These are phyloP conservation scores for Ictidomys tridecemlineatus DNA, from an alignment of 2,113 vertebrate species.

Conservation along the genomic window DNA sequence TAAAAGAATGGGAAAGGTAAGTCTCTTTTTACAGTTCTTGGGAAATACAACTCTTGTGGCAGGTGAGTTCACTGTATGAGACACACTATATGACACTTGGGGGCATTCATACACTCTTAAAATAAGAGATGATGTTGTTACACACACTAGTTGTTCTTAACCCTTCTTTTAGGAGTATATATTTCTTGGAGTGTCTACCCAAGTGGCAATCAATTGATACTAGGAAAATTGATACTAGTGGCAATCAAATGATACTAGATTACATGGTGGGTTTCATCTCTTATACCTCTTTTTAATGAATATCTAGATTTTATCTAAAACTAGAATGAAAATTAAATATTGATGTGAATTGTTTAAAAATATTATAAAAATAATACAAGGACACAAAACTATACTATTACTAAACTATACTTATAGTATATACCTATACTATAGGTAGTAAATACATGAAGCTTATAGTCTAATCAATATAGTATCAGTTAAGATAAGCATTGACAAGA, in stretches of 20 bases:
- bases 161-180: not conserved
- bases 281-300: not conserved
- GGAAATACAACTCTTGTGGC: not conserved
- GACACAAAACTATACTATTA: not conserved
- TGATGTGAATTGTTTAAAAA: constrained; percentile 30
- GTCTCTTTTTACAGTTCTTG: not conserved
- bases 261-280: not conserved
- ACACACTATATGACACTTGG: not conserved
- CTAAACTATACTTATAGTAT: no score
- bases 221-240: not conserved
- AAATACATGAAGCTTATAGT: not conserved
- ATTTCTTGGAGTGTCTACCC: not conserved
- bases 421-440: not conserved
- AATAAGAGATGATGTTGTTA: constrained; percentile 26
- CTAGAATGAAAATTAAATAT: not conserved
- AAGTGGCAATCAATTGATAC: not conserved
- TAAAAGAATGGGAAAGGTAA: not conserved
- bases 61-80: not conserved
- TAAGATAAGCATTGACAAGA: not conserved
- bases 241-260: not conserved
- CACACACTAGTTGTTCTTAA: not conserved
- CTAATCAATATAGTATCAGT: not conserved
- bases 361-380: not conserved
- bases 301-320: not conserved
- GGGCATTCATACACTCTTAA: not conserved